These are phyloP conservation scores for Andinoacara biseriatus DNA, from an alignment of 2,113 vertebrate species.

Conservation along the genomic window DNA sequence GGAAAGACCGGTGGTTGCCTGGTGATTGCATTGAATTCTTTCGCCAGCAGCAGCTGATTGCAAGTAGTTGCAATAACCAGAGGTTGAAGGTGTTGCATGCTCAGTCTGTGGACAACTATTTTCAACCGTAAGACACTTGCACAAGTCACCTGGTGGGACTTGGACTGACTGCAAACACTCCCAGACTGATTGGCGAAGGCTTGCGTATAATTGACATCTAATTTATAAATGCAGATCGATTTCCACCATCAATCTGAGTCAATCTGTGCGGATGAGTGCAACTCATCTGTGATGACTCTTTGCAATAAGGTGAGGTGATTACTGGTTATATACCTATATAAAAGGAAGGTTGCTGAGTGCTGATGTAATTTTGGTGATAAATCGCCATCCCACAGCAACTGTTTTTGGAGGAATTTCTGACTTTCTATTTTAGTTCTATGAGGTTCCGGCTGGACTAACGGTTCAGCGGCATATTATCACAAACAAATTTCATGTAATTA, in stretches of 20 bases:
- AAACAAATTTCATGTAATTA: not conserved
- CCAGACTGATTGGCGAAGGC: no score
- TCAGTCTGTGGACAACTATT: no score
- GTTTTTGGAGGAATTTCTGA: not conserved
- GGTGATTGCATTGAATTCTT: no score
- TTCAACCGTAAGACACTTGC: no score
- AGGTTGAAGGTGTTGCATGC: no score
- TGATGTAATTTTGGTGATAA: not conserved
- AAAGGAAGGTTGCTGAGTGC: not conserved
- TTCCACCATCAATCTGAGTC: not conserved
- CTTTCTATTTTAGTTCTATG: not conserved
- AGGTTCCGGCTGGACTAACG: not conserved
- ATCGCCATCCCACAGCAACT: not conserved
- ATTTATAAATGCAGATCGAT: not conserved
- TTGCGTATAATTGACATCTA: no score
- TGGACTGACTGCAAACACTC: no score
- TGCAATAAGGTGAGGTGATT: not conserved
- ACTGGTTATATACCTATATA: accelerated
- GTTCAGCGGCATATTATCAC: no score
- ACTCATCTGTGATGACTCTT: not conserved
- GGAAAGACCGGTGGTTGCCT: no score
- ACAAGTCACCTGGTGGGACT: no score
- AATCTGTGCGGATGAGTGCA: not conserved
- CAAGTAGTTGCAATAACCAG: no score
- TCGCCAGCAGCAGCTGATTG: no score